Base-by-base conservation (phyloP, 2,113 vertebrate genomes). In the Corythaeola cristata region DNA sequence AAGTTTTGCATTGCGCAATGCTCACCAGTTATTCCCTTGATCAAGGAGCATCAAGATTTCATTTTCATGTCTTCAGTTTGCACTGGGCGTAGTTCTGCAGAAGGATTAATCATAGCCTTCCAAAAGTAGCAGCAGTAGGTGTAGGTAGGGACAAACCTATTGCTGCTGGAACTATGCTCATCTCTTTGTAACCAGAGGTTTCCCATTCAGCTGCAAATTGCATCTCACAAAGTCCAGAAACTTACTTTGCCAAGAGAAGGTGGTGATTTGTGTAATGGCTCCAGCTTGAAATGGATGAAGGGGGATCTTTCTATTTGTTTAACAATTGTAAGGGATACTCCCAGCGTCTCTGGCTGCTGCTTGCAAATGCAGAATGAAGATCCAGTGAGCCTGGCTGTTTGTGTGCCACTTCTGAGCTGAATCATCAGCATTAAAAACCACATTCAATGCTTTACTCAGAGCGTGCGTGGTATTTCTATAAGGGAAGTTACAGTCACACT, bases 401-500 rank as follows among this genome's bases (percentile, higher is more conserved):
- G 77, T 91, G 69, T 89, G 91, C 75, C 97, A 71, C 78, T 97
- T 97, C 62, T 82, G 78, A 94, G 89, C 91, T 95, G 93, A 97
- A 95, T 97, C 95, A 96, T 94, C 89, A 63, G 71, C 69, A 9
- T 47, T 79, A 47, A 53, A 97, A 97, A 97, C 94, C 95, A 96
- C 95, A 96, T 89, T 96, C 84, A 96, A 82, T 95, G 87, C 95
- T 90, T 76, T 53, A 58, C 89, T 97, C 74, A 17, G 53, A 76
- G 92, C 0, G 18, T 32, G 62, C 55, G 3, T 95, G 96, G 96
- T 95, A 89, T 96, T 97, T 96, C 95, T 97, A 37, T 93, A 95
- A 95, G 93, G 95, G 94, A 96, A 97, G 93, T 97, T 85, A 64
- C 87, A 96, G 94, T 95, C 96, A 96, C 95, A 41, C 92, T 88